Evolutionary conservation across 1,140 invertebrate species (phyloP).

Genomic region (Popillia japonica): DNA sequence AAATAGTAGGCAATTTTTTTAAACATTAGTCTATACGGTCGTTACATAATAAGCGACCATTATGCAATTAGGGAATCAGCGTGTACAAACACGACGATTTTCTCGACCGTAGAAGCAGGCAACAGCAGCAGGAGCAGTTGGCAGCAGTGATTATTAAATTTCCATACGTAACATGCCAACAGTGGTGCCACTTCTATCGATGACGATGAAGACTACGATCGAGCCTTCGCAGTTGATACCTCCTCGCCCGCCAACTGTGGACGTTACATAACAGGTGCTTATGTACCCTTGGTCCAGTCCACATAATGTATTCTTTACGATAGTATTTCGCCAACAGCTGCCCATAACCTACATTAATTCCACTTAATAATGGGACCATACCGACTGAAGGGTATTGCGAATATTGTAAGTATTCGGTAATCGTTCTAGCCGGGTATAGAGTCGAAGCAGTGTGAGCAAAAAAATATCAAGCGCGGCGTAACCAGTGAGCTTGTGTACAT

Average conservation of each 20-base stretch:
- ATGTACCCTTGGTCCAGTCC: not conserved
- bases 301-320: constrained; percentile 29
- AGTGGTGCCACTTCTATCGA: not conserved
- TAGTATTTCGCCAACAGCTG: constrained; percentile 33
- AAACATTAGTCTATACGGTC: not conserved
- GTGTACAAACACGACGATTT: not conserved
- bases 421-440: too few relatives aligned
- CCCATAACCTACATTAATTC: constrained; percentile 33
- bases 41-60: constrained; percentile 10
- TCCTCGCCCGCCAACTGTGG: constrained; percentile 23
- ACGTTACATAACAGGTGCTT: constrained; percentile 28
- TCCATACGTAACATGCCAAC: constrained; percentile 9
- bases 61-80: constrained; percentile 29
- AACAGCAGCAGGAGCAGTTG: not conserved
- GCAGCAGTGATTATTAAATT: constrained; percentile 30
- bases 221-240: not conserved
- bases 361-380: not conserved
- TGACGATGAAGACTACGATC: not conserved
- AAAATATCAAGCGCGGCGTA: too few relatives aligned
- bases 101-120: not conserved
- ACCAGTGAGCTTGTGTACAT: too few relatives aligned
- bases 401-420: not conserved
- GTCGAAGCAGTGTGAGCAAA: too few relatives aligned
- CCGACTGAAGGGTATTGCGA: not conserved
- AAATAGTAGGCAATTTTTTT: constrained; percentile 26